phyloP scores from a whole-genome alignment of 2,113 vertebrate genomes.

The Corvus cornix region DNA sequence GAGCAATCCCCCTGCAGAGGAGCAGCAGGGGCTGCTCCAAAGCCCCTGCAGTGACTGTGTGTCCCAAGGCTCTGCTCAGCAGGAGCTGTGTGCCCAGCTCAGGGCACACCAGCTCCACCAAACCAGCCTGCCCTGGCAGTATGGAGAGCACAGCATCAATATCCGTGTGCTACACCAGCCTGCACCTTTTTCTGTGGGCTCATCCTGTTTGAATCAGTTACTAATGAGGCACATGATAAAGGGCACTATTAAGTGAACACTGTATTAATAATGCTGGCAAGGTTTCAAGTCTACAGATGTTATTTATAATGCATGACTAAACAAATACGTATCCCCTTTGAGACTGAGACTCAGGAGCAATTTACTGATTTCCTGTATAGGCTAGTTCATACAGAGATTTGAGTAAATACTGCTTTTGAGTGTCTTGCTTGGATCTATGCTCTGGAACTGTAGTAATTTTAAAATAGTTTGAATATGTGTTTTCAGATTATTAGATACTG shows the following conservation, averaged over 20 bases:
- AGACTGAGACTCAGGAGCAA: slow-evolving; percentile 49
- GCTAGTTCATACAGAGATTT: slow-evolving; percentile 16
- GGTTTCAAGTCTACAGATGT: slow-evolving; percentile 29
- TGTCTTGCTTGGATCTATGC: background rate
- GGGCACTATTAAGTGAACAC: background rate
- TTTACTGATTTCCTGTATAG: slow-evolving; percentile 61
- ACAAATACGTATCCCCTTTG: slow-evolving; percentile 34
- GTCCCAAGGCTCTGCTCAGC: background rate
- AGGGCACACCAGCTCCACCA: background rate
- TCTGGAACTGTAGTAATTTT: background rate
- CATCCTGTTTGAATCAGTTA: background rate
- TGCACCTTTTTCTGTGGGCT: background rate
- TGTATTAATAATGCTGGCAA: slow-evolving; percentile 37
- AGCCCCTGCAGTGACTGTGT: fast-evolving
- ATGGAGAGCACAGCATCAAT: fast-evolving
- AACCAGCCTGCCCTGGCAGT: background rate
- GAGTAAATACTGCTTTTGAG: slow-evolving; percentile 10
- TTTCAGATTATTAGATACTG: background rate
- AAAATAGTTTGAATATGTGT: background rate
- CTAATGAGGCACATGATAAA: slow-evolving; percentile 7
- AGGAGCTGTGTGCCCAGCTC: background rate
- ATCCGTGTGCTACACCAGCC: background rate
- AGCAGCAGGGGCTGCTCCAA: background rate
- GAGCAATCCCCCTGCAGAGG: background rate
- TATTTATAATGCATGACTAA: slow-evolving; percentile 66